These are phyloP conservation scores for Synanthedon tipuliformis DNA, from an alignment of 2,888 invertebrate species.

Conservation along the genomic window DNA sequence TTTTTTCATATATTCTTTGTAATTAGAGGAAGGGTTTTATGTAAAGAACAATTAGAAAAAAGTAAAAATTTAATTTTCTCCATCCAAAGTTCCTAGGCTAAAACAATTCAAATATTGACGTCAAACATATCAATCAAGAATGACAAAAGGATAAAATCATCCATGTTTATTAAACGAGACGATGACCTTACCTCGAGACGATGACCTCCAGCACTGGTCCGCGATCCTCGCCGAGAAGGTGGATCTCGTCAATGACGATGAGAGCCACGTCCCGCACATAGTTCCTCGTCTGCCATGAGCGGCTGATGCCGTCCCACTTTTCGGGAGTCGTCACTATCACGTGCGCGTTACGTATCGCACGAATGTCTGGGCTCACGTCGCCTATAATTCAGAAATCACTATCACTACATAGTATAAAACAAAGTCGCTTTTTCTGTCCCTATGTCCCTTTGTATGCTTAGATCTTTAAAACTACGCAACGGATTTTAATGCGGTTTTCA, in stretches of 20 bases:
- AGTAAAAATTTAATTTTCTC: too few species aligned
- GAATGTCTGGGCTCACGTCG: slow-evolving; percentile 84
- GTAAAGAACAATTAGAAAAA: too few species aligned
- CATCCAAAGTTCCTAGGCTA: too few species aligned
- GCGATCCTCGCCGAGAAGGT: slow-evolving; percentile 91
- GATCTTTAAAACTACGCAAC: too few species aligned
- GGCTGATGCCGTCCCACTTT: slow-evolving; percentile 99
- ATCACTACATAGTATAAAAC: too few species aligned
- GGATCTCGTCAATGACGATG: slow-evolving; percentile 98
- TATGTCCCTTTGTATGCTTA: too few species aligned
- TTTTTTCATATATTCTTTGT: too few species aligned
- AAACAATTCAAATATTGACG: background rate
- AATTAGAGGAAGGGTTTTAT: too few species aligned
- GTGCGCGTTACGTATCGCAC: slow-evolving; percentile 84
- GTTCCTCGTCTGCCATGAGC: slow-evolving; percentile 96
- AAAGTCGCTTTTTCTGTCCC: too few species aligned
- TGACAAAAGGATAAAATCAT: background rate
- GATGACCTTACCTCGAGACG: slow-evolving; percentile 76
- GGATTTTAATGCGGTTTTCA: too few species aligned
- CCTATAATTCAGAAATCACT: slow-evolving; percentile 29
- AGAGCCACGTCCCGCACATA: slow-evolving; percentile 93
- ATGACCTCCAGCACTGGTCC: slow-evolving; percentile 96
- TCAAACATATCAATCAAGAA: background rate
- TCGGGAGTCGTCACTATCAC: slow-evolving; percentile 99
- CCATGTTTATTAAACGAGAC: background rate